A percentile compares a stretch with the other conserved stretches of the same genome.
These are phyloP conservation scores for Aselliscus stoliczkanus DNA, from an alignment of 2,797 vertebrate species.

Conservation along the genomic window DNA sequence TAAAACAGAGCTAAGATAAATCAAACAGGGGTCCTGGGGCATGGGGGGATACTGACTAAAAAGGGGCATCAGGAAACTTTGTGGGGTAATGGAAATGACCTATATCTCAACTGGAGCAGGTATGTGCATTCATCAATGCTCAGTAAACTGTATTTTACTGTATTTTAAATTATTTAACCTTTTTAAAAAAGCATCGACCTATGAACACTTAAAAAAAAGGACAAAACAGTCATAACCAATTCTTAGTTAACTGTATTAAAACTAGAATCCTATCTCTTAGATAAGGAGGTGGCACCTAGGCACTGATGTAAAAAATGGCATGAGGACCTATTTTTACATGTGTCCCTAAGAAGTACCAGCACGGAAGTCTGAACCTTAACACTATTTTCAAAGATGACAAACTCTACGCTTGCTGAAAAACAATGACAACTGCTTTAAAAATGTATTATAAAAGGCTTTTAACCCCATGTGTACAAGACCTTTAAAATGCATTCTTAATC, in stretches of 20 bases:
- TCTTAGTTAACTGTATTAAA: conserved; percentile 31
- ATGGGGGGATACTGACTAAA: not conserved
- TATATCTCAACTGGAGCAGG: not conserved
- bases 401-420: not conserved
- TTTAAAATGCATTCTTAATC: conserved; percentile 6
- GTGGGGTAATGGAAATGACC: not conserved
- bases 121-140: not conserved
- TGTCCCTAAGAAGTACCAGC: not conserved
- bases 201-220: not conserved
- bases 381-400: conserved; percentile 31
- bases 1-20: not conserved
- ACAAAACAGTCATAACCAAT: not conserved
- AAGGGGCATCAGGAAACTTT: not conserved
- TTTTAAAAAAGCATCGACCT: not conserved
- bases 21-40: not conserved
- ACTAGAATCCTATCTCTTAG: not conserved
- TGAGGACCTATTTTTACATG: not conserved
- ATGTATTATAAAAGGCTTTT: not conserved
- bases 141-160: not conserved
- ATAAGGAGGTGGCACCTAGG: not conserved
- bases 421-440: conserved; percentile 12
- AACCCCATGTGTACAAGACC: not conserved
- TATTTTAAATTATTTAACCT: not conserved
- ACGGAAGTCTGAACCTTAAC: not conserved
- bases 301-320: not conserved